These are phyloP conservation scores for Gambelia wislizenii DNA, from an alignment of 2,797 vertebrate species.

Conservation along the genomic window DNA sequence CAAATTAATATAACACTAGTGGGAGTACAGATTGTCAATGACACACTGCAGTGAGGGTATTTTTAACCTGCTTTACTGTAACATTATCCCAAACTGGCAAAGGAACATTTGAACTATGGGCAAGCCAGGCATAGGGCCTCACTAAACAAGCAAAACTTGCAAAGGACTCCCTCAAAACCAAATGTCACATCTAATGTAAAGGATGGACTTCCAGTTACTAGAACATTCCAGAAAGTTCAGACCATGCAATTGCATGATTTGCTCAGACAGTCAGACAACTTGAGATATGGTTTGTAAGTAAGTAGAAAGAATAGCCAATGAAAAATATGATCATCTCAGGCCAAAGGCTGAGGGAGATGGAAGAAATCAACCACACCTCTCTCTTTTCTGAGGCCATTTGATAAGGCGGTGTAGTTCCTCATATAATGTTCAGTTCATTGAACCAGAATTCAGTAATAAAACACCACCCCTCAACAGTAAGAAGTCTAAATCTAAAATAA, in stretches of 20 bases:
- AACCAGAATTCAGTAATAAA: too few species aligned
- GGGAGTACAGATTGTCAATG: background rate
- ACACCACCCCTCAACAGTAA: background rate
- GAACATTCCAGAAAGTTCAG: background rate
- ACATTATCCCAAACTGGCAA: background rate
- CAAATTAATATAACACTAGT: background rate
- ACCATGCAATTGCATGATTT: background rate
- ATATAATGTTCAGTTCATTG: background rate
- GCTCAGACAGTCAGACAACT: background rate
- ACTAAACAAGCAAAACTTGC: background rate
- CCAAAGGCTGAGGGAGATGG: background rate
- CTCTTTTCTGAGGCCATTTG: background rate
- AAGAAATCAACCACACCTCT: background rate
- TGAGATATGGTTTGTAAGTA: too few species aligned
- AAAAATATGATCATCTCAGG: background rate
- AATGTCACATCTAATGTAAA: background rate
- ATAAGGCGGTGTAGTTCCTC: too few species aligned
- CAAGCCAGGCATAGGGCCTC: background rate
- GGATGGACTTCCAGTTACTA: background rate
- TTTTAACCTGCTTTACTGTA: too few species aligned
- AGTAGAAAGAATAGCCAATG: background rate
- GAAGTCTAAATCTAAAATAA: background rate
- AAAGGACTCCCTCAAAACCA: background rate
- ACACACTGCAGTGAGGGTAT: background rate
- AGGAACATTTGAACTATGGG: background rate